Base-by-base conservation (phyloP, 1,140 invertebrate genomes). In the Branchinecta lindahli region DNA sequence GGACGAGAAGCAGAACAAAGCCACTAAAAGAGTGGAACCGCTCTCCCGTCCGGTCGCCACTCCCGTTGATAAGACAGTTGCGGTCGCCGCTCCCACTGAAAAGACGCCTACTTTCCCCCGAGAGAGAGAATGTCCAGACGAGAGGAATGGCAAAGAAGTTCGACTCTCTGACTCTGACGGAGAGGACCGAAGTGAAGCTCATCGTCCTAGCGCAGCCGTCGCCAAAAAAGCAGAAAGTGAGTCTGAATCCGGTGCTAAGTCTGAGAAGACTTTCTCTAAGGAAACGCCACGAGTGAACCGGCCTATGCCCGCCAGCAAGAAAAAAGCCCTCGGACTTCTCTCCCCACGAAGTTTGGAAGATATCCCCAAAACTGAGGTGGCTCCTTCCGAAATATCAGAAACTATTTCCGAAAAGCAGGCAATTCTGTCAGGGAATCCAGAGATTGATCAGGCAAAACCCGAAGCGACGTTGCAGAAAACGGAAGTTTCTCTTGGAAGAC, bases 1-100 rank as follows among this genome's bases (percentile, higher is more conserved):
- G 18, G 82, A 87, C 79, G 85, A 86, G 82, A 85, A 83, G 80
- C 33, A 75, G 76, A 72, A 72, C 9, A 44, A 85, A 75, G 12
- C 44, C 71, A 20, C 66, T 65, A 68, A 69, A 72, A 69, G 45
- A 65, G 46, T 18, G 66, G 66, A 44, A 46, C 18, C 70, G 71
- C 20, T 68, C 70, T 44, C 68, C 69, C 45, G 45, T 73, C 33
- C 71, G 46, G 69, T 72, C n/a, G 46, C 72, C 8, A 69, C 69
- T 61, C 2, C 52, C 52, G 12, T 20, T 15, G 52, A 61, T 15
- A 61, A 61, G 52, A 61, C 67, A 46, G 44, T 68, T 45, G 71
- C 71, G 46, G 69, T 72, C n/a, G 46, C 72, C 8, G 70, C 69
- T 61, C 12, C 52, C 52, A 15, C 52, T 15, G 52, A 61, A 61